phyloP scores from a whole-genome alignment of 2,797 vertebrate genomes.

The Somateria mollissima region DNA sequence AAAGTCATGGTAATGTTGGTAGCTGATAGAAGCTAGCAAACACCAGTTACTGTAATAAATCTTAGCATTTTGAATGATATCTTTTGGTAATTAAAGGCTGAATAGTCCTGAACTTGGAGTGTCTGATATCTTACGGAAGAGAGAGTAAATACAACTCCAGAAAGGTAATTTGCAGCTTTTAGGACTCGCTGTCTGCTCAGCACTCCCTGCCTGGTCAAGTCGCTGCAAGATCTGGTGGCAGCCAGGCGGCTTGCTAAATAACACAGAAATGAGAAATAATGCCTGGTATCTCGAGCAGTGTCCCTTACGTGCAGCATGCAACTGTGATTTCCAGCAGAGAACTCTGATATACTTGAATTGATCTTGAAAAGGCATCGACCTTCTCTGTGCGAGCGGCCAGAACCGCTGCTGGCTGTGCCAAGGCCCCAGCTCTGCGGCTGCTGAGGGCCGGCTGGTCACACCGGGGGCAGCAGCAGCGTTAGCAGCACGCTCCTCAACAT shows the following conservation, averaged over 20 bases:
- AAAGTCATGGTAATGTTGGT: neutral
- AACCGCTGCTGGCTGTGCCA: neutral
- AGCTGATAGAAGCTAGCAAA: neutral
- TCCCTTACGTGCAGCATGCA: neutral
- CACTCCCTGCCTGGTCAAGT: neutral
- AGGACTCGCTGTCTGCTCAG: neutral
- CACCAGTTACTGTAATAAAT: neutral
- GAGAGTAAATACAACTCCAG: neutral
- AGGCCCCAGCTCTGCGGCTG: neutral
- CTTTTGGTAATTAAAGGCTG: neutral
- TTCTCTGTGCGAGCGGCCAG: neutral
- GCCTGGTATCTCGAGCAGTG: neutral
- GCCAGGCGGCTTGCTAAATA: neutral
- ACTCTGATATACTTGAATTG: neutral
- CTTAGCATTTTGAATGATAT: neutral
- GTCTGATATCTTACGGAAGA: neutral
- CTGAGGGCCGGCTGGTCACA: neutral
- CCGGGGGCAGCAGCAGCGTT: neutral
- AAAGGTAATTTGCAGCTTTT: neutral
- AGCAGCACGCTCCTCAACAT: neutral
- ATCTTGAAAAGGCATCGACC: neutral
- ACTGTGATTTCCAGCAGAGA: neutral
- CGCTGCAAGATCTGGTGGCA: neutral
- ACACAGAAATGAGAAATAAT: neutral
- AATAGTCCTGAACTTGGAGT: neutral